These are phyloP conservation scores for Drosophila pegasa DNA, from an alignment of 2,888 invertebrate species.

Conservation along the genomic window DNA sequence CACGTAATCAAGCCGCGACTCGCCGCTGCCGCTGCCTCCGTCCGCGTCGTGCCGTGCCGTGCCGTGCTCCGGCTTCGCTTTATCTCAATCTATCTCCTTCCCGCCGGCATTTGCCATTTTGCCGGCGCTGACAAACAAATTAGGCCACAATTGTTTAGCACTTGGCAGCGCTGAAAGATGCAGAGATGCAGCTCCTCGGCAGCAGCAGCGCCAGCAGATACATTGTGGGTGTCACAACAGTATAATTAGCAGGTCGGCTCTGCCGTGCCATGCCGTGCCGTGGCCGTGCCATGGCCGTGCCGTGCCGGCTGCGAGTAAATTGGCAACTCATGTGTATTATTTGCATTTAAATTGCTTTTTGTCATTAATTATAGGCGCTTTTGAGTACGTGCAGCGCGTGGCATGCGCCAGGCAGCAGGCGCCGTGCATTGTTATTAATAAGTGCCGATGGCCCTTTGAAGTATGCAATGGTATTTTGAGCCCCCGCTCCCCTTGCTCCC, in stretches of 20 bases:
- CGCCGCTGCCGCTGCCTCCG: neutral
- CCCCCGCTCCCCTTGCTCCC: too few species aligned
- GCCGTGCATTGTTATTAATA: constrained; percentile 44
- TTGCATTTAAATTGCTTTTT: constrained; percentile 50
- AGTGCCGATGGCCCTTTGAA: constrained; percentile 44
- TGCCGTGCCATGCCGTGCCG: neutral
- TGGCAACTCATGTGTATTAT: constrained; percentile 46
- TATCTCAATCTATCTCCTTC: constrained; percentile 12
- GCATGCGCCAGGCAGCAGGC: constrained; percentile 12
- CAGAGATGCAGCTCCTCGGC: constrained; percentile 10
- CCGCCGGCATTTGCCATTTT: constrained; percentile 15
- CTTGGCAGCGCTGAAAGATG: constrained; percentile 31
- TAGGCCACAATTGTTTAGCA: constrained; percentile 57
- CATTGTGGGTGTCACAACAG: constrained; percentile 30
- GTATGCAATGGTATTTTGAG: constrained; percentile 37
- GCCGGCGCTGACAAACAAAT: constrained; percentile 62
- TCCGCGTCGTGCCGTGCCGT: constrained; percentile 30
- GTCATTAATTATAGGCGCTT: constrained; percentile 44
- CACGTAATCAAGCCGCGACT: constrained; percentile 50
- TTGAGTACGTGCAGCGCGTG: constrained; percentile 36
- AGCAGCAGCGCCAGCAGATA: constrained; percentile 1
- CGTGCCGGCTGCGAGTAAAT: constrained; percentile 22
- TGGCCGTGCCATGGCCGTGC: neutral
- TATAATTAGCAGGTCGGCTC: constrained; percentile 37
- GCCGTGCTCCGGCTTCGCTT: neutral